Evolutionary conservation across 2,888 invertebrate species (phyloP), one percentile per base, ranked within the genome.

Genomic region (Chrysolina americana): DNA sequence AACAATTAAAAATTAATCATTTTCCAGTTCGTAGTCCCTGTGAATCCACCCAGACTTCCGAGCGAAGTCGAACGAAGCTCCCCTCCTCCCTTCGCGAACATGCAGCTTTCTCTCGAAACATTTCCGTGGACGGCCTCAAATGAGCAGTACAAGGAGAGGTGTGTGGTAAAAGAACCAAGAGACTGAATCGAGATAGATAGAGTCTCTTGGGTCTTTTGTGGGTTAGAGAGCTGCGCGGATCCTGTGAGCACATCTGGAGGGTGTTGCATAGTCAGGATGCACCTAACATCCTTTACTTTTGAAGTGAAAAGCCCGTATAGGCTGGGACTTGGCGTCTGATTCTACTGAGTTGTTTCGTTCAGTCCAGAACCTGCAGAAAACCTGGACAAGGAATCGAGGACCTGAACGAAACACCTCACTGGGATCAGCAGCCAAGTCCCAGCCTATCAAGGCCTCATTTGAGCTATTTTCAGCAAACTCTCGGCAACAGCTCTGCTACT

Each of bases 231-330:
- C 56, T 56, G 62, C 62, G 69, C 28, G 69, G 69, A 69, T 69
- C 62, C 62, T 36, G 28, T 44, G 69, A 62, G 47, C 62, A 69
- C 62, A 50, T 50, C 62, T n/a, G 9, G 0, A 56, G 44, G 69
- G 69, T 69, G 69, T 47, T 59, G 69, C 69, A 69, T 63, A 47
- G 62, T 69, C 69, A 69, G 69, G 59, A 62, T 69, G 36, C 62
- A 69, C 69, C 69, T 69, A 48, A 59, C 13, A 47, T 47, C 62
- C 62, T 62, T 59, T n/a, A 23, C 23, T 69, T 62, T 69, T 48
- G 62, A 69, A 69, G 69, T 69, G 28, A 44, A 63, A 69, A 50
- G 53, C 59, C 28, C 63, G 15, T 41, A 69, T 15, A 69, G 44
- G 69, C 21, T 41, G 6, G n/a, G 48, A 47, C 4, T 21, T 53